Conservation (phyloP, 1,140 invertebrate species). For the Nasonia longicornis region DNA sequence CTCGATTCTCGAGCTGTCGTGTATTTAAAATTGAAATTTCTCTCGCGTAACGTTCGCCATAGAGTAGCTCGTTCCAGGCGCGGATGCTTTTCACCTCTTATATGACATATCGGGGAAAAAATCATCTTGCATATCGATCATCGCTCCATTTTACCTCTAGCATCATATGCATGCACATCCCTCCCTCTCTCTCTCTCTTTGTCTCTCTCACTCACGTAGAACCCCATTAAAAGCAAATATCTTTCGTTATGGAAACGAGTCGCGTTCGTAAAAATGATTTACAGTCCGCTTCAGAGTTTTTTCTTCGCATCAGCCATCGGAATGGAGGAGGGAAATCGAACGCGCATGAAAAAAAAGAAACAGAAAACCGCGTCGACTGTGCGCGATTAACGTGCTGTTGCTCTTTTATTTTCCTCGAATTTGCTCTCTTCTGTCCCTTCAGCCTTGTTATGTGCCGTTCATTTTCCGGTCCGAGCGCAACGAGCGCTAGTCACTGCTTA, state of each 20-base stretch:
- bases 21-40: slow-evolving; percentile 48
- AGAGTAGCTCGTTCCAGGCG: neutral
- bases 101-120: slow-evolving; percentile 13
- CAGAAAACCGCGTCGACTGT: neutral
- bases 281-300: slow-evolving; percentile 11
- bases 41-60: slow-evolving; percentile 26
- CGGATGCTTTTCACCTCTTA: neutral
- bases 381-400: neutral
- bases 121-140: slow-evolving; percentile 37
- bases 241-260: slow-evolving; percentile 19
- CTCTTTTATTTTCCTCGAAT: slow-evolving; percentile 8
- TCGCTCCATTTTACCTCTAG: neutral
- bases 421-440: slow-evolving; percentile 10
- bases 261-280: slow-evolving; percentile 36
- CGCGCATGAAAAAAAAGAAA: neutral
- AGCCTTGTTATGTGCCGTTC: neutral
- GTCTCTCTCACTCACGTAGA: neutral
- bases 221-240: slow-evolving; percentile 30
- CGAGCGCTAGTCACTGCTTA: neutral
- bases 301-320: neutral
- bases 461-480: neutral
- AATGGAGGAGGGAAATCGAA: neutral
- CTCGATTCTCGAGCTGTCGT: slow-evolving; percentile 18
- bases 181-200: rapidly evolving
- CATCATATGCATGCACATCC: too few relatives aligned